Evolutionary conservation across 1,140 invertebrate genomes (phyloP).

Genomic region (honey bee (Apis mellifera)): DNA sequence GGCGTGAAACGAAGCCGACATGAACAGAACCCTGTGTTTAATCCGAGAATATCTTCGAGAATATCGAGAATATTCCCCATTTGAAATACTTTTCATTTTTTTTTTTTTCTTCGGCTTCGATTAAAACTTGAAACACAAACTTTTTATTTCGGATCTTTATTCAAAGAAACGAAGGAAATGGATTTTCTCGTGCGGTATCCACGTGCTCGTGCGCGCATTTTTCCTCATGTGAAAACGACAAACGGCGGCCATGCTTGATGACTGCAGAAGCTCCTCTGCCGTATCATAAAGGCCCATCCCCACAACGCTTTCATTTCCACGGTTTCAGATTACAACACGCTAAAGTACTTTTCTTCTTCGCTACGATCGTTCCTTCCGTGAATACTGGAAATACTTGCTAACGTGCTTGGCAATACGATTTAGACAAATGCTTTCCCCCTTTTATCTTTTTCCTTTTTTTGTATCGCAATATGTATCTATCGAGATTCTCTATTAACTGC

Average conservation of each 20-base stretch:
- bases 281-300: slow-evolving; percentile 27
- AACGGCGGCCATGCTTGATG: slow-evolving; percentile 34
- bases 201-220: neutral
- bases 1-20: no score
- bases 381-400: slow-evolving; percentile 9
- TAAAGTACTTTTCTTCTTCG: slow-evolving; percentile 29
- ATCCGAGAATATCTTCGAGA: neutral
- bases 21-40: no score
- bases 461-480: no score
- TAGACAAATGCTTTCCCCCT: neutral
- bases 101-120: no score
- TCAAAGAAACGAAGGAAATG: slow-evolving; percentile 19
- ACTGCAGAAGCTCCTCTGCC: slow-evolving; percentile 17
- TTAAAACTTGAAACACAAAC: slow-evolving; percentile 10
- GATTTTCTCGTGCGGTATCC: slow-evolving; percentile 1
- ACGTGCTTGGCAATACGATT: neutral
- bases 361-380: slow-evolving; percentile 22
- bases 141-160: neutral
- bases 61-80: neutral
- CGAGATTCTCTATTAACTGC: neutral
- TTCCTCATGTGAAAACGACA: slow-evolving; percentile 6
- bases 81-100: neutral
- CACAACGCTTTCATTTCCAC: slow-evolving; percentile 37
- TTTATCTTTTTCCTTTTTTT: neutral
- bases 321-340: slow-evolving; percentile 34